Evolutionary conservation across 2,797 vertebrate genomes (phyloP), one percentile per base, ranked within the genome.

Genomic region (Dermochelys coriacea): DNA sequence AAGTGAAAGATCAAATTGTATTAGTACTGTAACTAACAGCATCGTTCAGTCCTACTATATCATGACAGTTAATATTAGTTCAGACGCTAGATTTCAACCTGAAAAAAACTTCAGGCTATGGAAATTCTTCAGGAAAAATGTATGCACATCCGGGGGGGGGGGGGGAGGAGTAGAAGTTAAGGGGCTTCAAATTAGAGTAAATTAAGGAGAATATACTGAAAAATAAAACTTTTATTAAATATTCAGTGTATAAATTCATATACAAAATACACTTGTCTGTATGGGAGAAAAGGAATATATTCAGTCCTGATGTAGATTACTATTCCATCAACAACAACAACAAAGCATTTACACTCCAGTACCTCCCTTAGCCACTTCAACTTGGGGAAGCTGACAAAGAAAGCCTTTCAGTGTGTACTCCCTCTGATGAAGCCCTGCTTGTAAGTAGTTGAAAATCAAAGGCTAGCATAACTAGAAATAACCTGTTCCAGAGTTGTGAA

Each of bases 401-500:
- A 89, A 82, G 27, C 61, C 93, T 94, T 83, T 45, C 82, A 95
- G 82, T 0, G 5, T 82, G 83, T 57, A 31, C 8, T 85, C 80
- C 81, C 86, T 91, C n/a, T 81, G 77, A 81, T 12, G 88, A 90
- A 90, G 74, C 25, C 80, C 88, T 25, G 3, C 81, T 80, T 82
- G 51, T 89, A 50, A 29, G 6, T 77, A 55, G 18, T 68, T 74
- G 14, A 49, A 78, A 68, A 90, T 98, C 96, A 98, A 61, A 99
- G 98, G 6, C 97, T 98, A 55, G 94, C 94, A 95, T 99, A 99
- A 98, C 99, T 99, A 95, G 99, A 98, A 95, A 99, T 97, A 27
- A 99, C 98, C 96, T 99, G 99, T 97, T 99, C 99, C 86, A 99
- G 97, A 81, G 98, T 97, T 8, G 99, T 98, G 91, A 99, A 99